Evolutionary conservation across 2,888 invertebrate genomes (phyloP).

Genomic region (Bugulina stolonifera): DNA sequence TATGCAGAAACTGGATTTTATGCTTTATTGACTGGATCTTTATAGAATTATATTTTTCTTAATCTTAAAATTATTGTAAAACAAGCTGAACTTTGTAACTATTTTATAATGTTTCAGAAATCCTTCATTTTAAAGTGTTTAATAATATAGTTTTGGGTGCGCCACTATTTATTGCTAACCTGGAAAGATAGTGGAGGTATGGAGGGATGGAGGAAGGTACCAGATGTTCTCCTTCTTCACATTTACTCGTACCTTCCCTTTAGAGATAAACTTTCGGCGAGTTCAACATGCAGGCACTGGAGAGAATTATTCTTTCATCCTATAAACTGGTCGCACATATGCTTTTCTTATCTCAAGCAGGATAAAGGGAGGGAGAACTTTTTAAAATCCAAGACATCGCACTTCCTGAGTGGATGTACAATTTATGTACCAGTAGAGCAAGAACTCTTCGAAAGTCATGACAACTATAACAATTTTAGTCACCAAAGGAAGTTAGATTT

Average conservation of each 20-base stretch:
- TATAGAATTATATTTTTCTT: too few species aligned
- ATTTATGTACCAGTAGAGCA: not conserved
- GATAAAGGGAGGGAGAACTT: not conserved
- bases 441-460: not conserved
- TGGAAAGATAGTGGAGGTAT: not conserved
- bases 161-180: not conserved
- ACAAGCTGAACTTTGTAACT: too few species aligned
- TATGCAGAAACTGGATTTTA: too few species aligned
- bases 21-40: too few species aligned
- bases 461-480: not conserved
- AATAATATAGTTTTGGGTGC: too few species aligned
- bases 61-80: too few species aligned
- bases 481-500: not conserved
- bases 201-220: constrained; percentile 4
- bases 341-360: not conserved
- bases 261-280: constrained; percentile 11
- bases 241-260: constrained; percentile 14
- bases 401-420: constrained; percentile 1
- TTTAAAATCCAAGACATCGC: not conserved
- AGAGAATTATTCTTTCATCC: constrained; percentile 20
- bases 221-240: constrained; percentile 15
- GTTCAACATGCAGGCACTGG: constrained; percentile 16
- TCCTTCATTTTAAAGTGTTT: too few species aligned
- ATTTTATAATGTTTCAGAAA: too few species aligned
- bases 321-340: constrained; percentile 6